phyloP scores from a whole-genome alignment of 1,140 invertebrate genomes.

The Cotesia typhae region DNA sequence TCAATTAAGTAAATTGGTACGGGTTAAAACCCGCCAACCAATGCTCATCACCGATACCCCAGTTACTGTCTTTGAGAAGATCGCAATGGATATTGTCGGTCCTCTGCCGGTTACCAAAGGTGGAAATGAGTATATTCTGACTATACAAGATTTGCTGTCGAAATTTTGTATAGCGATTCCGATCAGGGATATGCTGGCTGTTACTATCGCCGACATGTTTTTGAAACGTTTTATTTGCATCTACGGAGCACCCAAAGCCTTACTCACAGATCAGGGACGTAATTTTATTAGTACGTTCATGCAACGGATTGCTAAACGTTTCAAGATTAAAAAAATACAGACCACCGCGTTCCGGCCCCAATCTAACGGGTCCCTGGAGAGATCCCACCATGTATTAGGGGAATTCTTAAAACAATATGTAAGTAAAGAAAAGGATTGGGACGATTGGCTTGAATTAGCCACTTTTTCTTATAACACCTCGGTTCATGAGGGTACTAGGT shows the following conservation, averaged over 20 bases:
- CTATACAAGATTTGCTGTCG: constrained; percentile 48
- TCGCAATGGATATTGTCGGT: constrained; percentile 49
- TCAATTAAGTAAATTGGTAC: constrained; percentile 51
- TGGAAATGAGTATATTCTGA: constrained; percentile 50
- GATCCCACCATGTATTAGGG: constrained; percentile 38
- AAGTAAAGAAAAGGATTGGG: constrained; percentile 51
- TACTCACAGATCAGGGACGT: constrained; percentile 51
- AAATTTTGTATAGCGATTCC: constrained; percentile 45
- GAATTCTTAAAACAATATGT: constrained; percentile 45
- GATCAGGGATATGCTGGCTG: constrained; percentile 43
- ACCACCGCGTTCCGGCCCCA: constrained; percentile 45
- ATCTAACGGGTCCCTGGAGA: constrained; percentile 42
- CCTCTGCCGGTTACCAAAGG: constrained; percentile 40
- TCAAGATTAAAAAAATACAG: constrained; percentile 40
- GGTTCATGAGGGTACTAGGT: constrained; percentile 47
- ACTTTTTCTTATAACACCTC: constrained; percentile 6
- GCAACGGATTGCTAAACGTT: constrained; percentile 42
- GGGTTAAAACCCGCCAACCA: constrained; percentile 42
- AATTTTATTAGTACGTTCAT: constrained; percentile 47
- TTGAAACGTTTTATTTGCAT: constrained; percentile 42
- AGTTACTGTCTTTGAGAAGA: constrained; percentile 33
- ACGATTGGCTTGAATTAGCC: constrained; percentile 45
- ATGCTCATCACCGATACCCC: constrained; percentile 47
- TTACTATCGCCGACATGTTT: constrained; percentile 44
- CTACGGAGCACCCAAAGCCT: constrained; percentile 46